phyloP scores from a whole-genome alignment of 2,888 invertebrate genomes.

The Volucella bombylans region DNA sequence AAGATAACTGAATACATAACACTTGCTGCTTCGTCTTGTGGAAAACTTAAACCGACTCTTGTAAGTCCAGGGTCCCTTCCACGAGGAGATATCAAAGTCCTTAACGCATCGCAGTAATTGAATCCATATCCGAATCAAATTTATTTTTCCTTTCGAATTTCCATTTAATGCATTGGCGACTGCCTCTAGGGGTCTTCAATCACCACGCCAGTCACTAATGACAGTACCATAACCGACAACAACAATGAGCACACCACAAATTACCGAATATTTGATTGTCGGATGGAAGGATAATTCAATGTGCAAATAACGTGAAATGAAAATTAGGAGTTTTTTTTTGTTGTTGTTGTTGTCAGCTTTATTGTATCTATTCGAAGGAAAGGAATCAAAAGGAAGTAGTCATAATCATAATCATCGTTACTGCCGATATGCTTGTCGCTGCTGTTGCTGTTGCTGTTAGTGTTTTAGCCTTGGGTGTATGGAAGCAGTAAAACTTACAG shows the following conservation, averaged over 20 bases:
- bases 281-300: slow-evolving; percentile 46
- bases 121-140: slow-evolving; percentile 58
- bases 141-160: slow-evolving; percentile 9
- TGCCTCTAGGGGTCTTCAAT: neutral
- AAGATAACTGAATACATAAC: too few relatives aligned
- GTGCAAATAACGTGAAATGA: slow-evolving; percentile 64
- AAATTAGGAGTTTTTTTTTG: slow-evolving; percentile 46
- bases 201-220: neutral
- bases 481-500: slow-evolving; percentile 11
- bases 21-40: too few relatives aligned
- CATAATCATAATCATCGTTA: slow-evolving; percentile 41
- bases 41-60: too few relatives aligned
- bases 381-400: slow-evolving; percentile 38
- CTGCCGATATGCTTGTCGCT: neutral
- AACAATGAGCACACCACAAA: slow-evolving; percentile 4
- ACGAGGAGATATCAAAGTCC: neutral
- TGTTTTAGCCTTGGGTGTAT: neutral
- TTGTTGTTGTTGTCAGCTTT: too few relatives aligned
- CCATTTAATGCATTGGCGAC: neutral
- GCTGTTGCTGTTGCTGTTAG: neutral
- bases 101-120: slow-evolving; percentile 29
- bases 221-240: neutral
- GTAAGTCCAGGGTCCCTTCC: too few relatives aligned
- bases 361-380: neutral
- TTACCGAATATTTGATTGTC: slow-evolving; percentile 34